Percentiles rank a stretch among this genome's conserved stretches.
These are phyloP conservation scores for Amblyornis subalaris DNA, from an alignment of 2,113 vertebrate genomes.

Conservation along the genomic window DNA sequence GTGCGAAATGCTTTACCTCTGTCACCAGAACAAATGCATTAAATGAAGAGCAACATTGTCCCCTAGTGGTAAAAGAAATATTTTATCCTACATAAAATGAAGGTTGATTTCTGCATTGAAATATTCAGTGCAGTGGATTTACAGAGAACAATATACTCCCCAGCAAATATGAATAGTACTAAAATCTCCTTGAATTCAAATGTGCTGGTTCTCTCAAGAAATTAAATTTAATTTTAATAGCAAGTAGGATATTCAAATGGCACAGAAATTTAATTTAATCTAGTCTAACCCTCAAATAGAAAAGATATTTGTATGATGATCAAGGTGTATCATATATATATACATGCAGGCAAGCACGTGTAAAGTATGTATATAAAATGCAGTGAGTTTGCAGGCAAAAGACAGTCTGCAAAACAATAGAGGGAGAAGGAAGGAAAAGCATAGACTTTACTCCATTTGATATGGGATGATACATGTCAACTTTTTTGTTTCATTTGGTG, in stretches of 20 bases:
- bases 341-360: rapidly evolving
- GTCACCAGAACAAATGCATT: background rate
- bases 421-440: background rate
- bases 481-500: background rate
- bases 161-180: background rate
- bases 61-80: constrained; percentile 51
- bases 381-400: background rate
- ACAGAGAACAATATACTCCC: background rate
- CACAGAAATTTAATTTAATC: background rate
- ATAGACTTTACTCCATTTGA: background rate
- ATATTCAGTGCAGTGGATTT: background rate
- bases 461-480: background rate
- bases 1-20: background rate
- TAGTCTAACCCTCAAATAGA: background rate
- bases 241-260: background rate
- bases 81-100: background rate
- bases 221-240: background rate
- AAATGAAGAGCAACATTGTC: constrained; percentile 69
- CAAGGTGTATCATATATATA: background rate
- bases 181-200: background rate
- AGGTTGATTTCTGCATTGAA: background rate
- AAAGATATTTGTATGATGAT: background rate
- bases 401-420: background rate
- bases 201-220: background rate
- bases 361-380: background rate